Conservation (phyloP, 1,140 invertebrate genomes). For the Drosophila ananassae region DNA sequence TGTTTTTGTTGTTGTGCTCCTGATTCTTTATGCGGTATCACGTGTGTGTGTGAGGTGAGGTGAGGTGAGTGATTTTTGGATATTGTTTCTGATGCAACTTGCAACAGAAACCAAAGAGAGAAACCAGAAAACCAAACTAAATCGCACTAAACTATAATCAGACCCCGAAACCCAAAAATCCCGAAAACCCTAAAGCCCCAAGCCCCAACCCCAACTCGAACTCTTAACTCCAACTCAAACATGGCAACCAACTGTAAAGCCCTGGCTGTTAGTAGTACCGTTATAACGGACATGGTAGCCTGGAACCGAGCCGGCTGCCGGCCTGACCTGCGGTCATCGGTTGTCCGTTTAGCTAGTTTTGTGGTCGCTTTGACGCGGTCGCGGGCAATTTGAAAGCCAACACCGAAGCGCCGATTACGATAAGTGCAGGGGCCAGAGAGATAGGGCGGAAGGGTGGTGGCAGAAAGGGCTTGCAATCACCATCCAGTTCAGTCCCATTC, state of each 20-base stretch:
- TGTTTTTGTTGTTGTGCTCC: slow-evolving; percentile 13
- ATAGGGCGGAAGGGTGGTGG: not conserved
- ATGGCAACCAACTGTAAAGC: not conserved
- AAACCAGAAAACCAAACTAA: not conserved
- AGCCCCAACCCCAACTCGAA: not conserved
- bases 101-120: slow-evolving; percentile 30
- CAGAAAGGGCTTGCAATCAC: not conserved
- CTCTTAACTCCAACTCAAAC: not conserved
- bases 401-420: slow-evolving; percentile 54
- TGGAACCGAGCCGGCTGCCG: not conserved
- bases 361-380: slow-evolving; percentile 72
- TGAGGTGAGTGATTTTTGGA: slow-evolving; percentile 48
- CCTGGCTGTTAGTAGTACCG: too few relatives aligned
- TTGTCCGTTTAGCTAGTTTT: slow-evolving; percentile 70
- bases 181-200: not conserved
- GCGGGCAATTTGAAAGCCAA: slow-evolving; percentile 64
- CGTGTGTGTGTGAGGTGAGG: slow-evolving; percentile 20
- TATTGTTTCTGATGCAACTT: not conserved
- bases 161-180: not conserved
- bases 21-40: not conserved
- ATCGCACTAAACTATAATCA: slow-evolving; percentile 3
- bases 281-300: not conserved
- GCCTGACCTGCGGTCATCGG: slow-evolving; percentile 12
- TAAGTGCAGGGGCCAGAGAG: slow-evolving; percentile 36
- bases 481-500: not conserved